Evolutionary conservation across 2,113 vertebrate genomes (phyloP).

Genomic region (Nanorana parkeri): DNA sequence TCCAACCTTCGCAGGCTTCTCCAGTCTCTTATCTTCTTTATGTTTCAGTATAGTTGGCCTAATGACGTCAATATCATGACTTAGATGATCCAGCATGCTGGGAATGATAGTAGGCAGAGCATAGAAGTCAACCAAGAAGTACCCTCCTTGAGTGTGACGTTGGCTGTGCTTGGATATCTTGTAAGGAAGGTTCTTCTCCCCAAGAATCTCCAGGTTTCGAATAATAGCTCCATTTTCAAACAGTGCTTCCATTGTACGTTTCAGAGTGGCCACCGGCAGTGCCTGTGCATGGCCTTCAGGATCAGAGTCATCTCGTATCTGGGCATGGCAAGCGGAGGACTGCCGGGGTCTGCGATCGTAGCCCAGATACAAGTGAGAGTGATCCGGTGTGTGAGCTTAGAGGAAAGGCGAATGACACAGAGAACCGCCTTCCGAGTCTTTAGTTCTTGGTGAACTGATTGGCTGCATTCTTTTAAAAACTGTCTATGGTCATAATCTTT

Average conservation of each 20-base stretch:
- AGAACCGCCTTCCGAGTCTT: too few species aligned
- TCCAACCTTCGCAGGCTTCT: slow-evolving; percentile 67
- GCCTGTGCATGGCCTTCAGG: too few species aligned
- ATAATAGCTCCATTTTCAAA: slow-evolving; percentile 88
- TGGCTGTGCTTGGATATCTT: slow-evolving; percentile 83
- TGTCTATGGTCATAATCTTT: too few species aligned
- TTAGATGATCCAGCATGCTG: slow-evolving; percentile 79
- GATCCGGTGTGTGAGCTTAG: too few species aligned
- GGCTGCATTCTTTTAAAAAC: too few species aligned
- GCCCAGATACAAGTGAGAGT: too few species aligned
- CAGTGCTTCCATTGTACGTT: slow-evolving; percentile 83
- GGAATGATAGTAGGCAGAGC: slow-evolving; percentile 74
- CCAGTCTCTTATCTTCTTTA: slow-evolving; percentile 57
- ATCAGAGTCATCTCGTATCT: too few species aligned
- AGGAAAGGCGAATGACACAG: too few species aligned
- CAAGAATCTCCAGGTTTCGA: slow-evolving; percentile 85
- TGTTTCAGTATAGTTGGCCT: slow-evolving; percentile 80
- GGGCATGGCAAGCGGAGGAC: too few species aligned
- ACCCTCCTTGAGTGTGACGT: slow-evolving; percentile 78
- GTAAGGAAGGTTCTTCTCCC: slow-evolving; percentile 85
- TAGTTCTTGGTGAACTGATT: too few species aligned
- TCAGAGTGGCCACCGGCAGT: slow-evolving; percentile 81
- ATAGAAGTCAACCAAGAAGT: slow-evolving; percentile 88
- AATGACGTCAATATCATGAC: slow-evolving; percentile 87
- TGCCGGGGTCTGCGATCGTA: too few species aligned